Evolutionary conservation across 2,113 vertebrate genomes (phyloP), one percentile per base, ranked within the genome.

Genomic region (Zosterops japonicus): DNA sequence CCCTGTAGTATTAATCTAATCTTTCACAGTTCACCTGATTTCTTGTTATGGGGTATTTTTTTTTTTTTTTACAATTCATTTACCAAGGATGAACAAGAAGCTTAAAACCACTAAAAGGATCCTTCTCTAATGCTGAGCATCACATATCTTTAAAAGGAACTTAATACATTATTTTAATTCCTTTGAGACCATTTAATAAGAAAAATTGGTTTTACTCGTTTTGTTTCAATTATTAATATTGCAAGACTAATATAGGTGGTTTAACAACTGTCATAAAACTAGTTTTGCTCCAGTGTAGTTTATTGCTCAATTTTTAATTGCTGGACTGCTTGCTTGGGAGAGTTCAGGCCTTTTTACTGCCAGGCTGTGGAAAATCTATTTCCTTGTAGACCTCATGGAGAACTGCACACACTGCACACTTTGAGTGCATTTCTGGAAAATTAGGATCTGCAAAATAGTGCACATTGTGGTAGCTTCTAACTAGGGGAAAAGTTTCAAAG

Each of bases 1-100:
- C 52, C 78, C n/a, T 91, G 53, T 74, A 42, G n/a, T 79, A 70
- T 96, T 94, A 94, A 95, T 96, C 82, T 95, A 77, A 74, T 88
- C 87, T 88, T 95, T 90, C 82, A 90, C 50, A 61, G 31, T 92
- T 97, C 90, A 87, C 64, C 57, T 85, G 49, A 76, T 70, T n/a
- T 83, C 20, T 3, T 72, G 47, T 77, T 79, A 65, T 19, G 60
- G 53, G 36, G 16, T n/a, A 14, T 61, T 91, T 87, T 90, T 76
- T 39, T 39, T 39, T 91, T 93, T 91, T 93, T 87, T 85, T 39
- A 77, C 39, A 57, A 90, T 94, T 83, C 60, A 72, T 97, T 93
- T 97, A 76, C 82, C 65, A 44, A 39, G 56, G 56, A 59, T 81
- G 87, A 93, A n/a, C 22, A 89, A 79, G 91, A 68, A 82, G 4